These are phyloP conservation scores for Neolamprologus falcicula DNA, from an alignment of 2,113 vertebrate genomes.

Conservation along the genomic window DNA sequence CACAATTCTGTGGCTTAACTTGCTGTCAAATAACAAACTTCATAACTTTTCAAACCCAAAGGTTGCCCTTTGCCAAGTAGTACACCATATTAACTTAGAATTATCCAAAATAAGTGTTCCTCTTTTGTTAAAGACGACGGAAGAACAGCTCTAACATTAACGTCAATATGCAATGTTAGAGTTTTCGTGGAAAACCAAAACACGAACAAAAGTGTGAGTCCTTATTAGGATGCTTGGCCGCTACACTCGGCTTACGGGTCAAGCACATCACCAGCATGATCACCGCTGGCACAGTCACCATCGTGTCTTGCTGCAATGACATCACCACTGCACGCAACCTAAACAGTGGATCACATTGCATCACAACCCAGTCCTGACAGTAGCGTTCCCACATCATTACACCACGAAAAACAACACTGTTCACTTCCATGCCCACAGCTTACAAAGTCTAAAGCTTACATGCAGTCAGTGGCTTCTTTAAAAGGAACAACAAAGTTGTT, in stretches of 20 bases:
- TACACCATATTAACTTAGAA: neutral
- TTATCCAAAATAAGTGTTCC: neutral
- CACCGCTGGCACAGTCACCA: neutral
- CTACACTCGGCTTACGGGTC: neutral
- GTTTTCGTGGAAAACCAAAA: neutral
- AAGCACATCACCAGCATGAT: neutral
- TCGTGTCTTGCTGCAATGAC: constrained; percentile 17
- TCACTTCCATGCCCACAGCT: neutral
- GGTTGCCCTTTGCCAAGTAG: neutral
- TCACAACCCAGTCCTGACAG: constrained; percentile 3
- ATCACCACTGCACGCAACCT: neutral
- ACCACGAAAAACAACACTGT: neutral
- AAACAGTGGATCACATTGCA: constrained; percentile 5
- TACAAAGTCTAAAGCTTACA: neutral
- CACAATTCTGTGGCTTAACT: neutral
- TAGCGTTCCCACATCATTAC: neutral
- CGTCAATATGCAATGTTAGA: neutral
- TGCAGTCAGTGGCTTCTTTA: neutral
- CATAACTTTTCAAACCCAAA: neutral
- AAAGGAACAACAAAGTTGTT: neutral
- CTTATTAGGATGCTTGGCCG: neutral
- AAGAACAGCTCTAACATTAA: neutral
- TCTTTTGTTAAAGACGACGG: neutral
- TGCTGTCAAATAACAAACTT: neutral
- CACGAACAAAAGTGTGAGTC: neutral